These are phyloP conservation scores for Nomada flava DNA, from an alignment of 2,888 invertebrate genomes.

Conservation along the genomic window DNA sequence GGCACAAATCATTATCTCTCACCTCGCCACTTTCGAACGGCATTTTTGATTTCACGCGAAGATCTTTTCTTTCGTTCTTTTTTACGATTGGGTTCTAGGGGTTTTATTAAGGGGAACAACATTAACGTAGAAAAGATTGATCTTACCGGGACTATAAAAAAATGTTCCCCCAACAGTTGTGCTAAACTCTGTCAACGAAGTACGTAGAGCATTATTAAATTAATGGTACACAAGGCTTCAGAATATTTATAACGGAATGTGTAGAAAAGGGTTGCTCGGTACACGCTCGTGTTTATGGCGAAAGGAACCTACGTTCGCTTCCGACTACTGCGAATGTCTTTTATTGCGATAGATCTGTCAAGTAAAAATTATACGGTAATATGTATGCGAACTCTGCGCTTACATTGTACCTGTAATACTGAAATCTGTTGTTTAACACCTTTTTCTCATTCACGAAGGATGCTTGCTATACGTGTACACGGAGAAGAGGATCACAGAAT, in stretches of 20 bases:
- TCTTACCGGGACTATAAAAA: neutral
- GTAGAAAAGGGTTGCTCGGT: neutral
- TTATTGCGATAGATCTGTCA: too few relatives aligned
- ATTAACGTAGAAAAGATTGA: constrained; percentile 27
- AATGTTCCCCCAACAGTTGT: neutral
- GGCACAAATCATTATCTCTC: constrained; percentile 55
- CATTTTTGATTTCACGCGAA: constrained; percentile 47
- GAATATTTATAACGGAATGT: neutral
- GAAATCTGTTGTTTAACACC: neutral
- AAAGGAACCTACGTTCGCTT: too few relatives aligned
- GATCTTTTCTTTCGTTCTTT: constrained; percentile 9
- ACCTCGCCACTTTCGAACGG: constrained; percentile 49
- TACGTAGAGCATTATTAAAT: too few relatives aligned
- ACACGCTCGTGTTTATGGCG: too few relatives aligned
- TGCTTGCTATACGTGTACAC: neutral
- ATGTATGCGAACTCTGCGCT: neutral
- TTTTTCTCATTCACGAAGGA: neutral
- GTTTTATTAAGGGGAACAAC: constrained; percentile 25
- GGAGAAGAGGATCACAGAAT: too few relatives aligned
- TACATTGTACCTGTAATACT: constrained; percentile 9
- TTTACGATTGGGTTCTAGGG: constrained; percentile 24
- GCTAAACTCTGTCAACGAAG: too few relatives aligned
- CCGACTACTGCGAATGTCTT: too few relatives aligned
- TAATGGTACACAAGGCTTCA: too few relatives aligned
- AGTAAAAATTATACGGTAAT: neutral